These are phyloP conservation scores for Eremophila alpestris DNA, from an alignment of 2,797 vertebrate species.

Conservation along the genomic window DNA sequence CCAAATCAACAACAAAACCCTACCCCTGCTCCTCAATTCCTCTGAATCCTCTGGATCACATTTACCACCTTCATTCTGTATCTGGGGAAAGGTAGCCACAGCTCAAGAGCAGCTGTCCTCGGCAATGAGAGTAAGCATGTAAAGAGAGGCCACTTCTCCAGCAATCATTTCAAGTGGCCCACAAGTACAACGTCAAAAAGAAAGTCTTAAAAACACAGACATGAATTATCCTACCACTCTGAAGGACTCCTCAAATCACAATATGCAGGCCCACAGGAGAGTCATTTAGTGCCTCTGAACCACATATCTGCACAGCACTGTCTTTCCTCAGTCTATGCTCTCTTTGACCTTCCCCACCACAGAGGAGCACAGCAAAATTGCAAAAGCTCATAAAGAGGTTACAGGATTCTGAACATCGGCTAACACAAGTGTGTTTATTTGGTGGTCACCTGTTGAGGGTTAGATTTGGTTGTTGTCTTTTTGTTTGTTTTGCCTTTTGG, in stretches of 20 bases:
- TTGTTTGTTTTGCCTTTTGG: no score
- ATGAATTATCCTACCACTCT: background rate
- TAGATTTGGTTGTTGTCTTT: no score
- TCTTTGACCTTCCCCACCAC: background rate
- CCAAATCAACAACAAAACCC: background rate
- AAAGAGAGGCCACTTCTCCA: background rate
- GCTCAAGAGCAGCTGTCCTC: background rate
- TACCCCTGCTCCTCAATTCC: background rate
- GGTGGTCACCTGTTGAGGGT: no score
- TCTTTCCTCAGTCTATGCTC: background rate
- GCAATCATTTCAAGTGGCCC: background rate
- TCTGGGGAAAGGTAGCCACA: background rate
- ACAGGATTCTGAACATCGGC: background rate
- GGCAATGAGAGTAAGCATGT: background rate
- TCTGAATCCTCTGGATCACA: background rate
- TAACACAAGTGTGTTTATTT: background rate
- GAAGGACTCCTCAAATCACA: background rate
- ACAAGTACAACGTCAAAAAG: background rate
- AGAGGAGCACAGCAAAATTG: background rate
- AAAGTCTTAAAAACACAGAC: background rate
- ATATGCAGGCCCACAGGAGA: background rate
- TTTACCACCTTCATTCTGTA: background rate
- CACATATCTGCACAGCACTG: fast-evolving
- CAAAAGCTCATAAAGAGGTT: background rate
- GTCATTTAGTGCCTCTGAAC: background rate